Conservation (phyloP, 1,140 invertebrate species). For the Aphelinus certus region DNA sequence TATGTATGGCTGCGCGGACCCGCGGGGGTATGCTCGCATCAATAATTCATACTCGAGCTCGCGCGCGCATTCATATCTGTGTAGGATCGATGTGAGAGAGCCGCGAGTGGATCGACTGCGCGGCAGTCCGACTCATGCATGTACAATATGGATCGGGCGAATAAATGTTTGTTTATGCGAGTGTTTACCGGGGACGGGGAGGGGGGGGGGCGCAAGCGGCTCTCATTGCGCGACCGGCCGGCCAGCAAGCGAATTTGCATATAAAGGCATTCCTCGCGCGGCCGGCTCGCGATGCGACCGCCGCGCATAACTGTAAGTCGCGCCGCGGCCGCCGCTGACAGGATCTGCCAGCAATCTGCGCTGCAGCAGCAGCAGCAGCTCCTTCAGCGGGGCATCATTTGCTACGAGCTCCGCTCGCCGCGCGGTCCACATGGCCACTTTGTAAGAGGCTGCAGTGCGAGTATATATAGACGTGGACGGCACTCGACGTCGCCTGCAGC, state of each 20-base stretch:
- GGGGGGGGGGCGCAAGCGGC: too few relatives aligned
- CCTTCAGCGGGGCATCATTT: not conserved
- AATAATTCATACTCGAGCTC: slow-evolving; percentile 62
- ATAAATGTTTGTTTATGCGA: slow-evolving; percentile 38
- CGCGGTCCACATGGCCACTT: too few relatives aligned
- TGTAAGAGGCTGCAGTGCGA: not conserved
- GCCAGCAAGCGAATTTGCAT: slow-evolving; percentile 58
- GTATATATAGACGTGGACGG: not conserved
- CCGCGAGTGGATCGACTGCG: too few relatives aligned
- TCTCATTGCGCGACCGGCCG: slow-evolving; percentile 20
- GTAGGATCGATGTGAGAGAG: not conserved
- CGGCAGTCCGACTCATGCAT: not conserved
- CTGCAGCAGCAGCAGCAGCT: slow-evolving; percentile 61
- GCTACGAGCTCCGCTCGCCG: too few relatives aligned
- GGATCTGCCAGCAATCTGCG: slow-evolving; percentile 64
- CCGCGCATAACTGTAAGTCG: slow-evolving; percentile 63
- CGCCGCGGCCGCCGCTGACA: slow-evolving; percentile 58
- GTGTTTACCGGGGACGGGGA: slow-evolving; percentile 14
- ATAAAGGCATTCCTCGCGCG: slow-evolving; percentile 64
- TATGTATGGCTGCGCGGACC: not conserved
- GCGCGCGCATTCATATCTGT: slow-evolving; percentile 28
- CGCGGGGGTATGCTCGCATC: slow-evolving; percentile 47
- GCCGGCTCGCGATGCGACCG: slow-evolving; percentile 34
- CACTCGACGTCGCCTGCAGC: not conserved
- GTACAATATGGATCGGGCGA: slow-evolving; percentile 20